A percentile compares a stretch with the other conserved stretches of the same genome.
phyloP scores from a whole-genome alignment of 2,113 vertebrate species.

The Datnioides undecimradiatus region DNA sequence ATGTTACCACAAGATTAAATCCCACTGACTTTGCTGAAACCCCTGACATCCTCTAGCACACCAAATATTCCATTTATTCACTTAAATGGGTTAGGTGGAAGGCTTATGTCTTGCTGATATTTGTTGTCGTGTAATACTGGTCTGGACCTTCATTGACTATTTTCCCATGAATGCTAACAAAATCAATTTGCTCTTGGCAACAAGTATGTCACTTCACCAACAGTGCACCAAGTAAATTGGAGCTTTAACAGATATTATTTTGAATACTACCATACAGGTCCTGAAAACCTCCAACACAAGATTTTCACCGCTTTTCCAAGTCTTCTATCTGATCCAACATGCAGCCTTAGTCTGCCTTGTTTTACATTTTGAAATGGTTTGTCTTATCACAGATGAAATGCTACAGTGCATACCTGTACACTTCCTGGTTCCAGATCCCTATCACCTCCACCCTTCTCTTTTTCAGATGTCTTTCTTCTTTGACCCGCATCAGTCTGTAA shows the following conservation, averaged over 20 bases:
- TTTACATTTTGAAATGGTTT: conserved; percentile 45
- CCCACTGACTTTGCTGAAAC: background rate
- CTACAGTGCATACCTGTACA: conserved; percentile 37
- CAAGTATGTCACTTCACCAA: background rate
- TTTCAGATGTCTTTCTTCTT: conserved; percentile 31
- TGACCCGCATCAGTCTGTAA: conserved; percentile 46
- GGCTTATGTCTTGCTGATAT: background rate
- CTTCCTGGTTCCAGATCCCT: conserved; percentile 46
- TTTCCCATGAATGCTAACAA: background rate
- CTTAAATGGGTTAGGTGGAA: background rate
- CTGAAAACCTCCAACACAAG: background rate
- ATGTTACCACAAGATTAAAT: background rate
- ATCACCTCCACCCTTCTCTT: conserved; percentile 38
- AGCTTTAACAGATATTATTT: background rate
- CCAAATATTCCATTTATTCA: background rate
- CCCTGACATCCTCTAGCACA: background rate
- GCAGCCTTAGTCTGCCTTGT: background rate
- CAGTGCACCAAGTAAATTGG: background rate
- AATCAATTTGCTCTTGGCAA: background rate
- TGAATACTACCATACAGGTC: background rate
- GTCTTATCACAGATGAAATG: conserved; percentile 55
- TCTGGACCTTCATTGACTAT: background rate
- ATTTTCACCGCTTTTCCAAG: background rate
- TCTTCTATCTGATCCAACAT: background rate
- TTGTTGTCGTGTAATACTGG: background rate